Evolutionary conservation across 2,797 vertebrate genomes (phyloP), one percentile per base, ranked within the genome.

Genomic region (Xerus rutilus): DNA sequence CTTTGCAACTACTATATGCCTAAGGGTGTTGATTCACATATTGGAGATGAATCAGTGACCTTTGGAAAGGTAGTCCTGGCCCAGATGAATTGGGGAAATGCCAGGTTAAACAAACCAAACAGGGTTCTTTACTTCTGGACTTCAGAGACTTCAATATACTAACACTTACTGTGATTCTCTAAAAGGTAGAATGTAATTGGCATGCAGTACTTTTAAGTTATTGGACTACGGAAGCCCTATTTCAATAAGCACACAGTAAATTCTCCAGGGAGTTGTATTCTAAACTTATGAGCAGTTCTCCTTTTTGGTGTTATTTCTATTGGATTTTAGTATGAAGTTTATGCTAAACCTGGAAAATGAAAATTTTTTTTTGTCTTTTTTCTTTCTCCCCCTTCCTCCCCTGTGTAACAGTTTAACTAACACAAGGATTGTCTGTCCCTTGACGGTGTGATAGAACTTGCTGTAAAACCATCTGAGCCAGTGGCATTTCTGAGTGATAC

Each of bases 21-120:
- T 52, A 69, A 39, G 18, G 32, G 18, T 47, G 10, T 91, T 82
- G 74, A 81, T 82, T 95, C 74, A 93, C 35, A 77, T 45, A 77
- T 73, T 89, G 57, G 49, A 86, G n/a, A 73, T 77, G 74, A 89
- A 94, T 62, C 23, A 25, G 7, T 67, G 47, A 85, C 35, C n/a
- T 92, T 67, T 73, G 69, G 89, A 67, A 89, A 72, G 20, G 35
- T 82, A n/a, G 21, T 62, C 45, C 59, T 86, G n/a, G 45, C 30
- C 94, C 72, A 79, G 49, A 25, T 88, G 78, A 91, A 35, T 94
- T 74, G 88, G 85, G 89, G 82, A 78, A 90, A 95, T 90, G 69
- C n/a, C 88, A 79, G 23, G 32, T 77, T 79, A 79, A 82, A 81
- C 62, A 76, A 86, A 76, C 4, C 10, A 65, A 52, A 39, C 17